Evolutionary conservation across 2,113 vertebrate genomes (phyloP).

Genomic region (Thryonomys swinderianus): DNA sequence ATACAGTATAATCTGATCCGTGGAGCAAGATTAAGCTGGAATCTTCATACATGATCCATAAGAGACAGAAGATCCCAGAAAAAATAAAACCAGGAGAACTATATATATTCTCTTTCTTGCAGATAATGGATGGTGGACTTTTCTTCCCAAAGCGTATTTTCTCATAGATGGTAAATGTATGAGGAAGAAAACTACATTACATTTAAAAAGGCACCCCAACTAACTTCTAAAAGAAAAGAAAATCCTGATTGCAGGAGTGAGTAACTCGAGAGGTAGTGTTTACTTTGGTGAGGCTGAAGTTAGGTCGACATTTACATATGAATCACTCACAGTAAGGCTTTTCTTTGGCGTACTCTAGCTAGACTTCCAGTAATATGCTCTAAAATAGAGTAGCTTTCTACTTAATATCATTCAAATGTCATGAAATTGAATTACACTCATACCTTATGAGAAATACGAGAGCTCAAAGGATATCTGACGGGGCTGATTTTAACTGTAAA

Average conservation of each 20-base stretch:
- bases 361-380: neutral
- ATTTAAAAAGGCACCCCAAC: conserved; percentile 30
- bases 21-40: neutral
- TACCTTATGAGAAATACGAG: conserved; percentile 5
- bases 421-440: neutral
- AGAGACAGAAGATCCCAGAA: neutral
- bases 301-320: conserved; percentile 13
- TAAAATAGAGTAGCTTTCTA: conserved; percentile 58
- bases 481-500: conserved; percentile 27
- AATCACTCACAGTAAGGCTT: conserved; percentile 36
- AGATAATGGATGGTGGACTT: conserved; percentile 36
- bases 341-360: neutral
- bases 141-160: conserved; percentile 37
- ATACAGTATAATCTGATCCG: neutral
- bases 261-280: neutral
- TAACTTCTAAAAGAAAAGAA: conserved; percentile 36
- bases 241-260: neutral
- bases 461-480: neutral
- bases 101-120: neutral
- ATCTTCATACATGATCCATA: neutral
- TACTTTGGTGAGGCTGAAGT: conserved; percentile 26
- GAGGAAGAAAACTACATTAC: conserved; percentile 22
- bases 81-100: neutral
- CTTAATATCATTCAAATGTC: neutral
- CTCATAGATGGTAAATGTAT: neutral